These are phyloP conservation scores for Malthinus seriepunctatus DNA, from an alignment of 2,888 invertebrate species.

Conservation along the genomic window DNA sequence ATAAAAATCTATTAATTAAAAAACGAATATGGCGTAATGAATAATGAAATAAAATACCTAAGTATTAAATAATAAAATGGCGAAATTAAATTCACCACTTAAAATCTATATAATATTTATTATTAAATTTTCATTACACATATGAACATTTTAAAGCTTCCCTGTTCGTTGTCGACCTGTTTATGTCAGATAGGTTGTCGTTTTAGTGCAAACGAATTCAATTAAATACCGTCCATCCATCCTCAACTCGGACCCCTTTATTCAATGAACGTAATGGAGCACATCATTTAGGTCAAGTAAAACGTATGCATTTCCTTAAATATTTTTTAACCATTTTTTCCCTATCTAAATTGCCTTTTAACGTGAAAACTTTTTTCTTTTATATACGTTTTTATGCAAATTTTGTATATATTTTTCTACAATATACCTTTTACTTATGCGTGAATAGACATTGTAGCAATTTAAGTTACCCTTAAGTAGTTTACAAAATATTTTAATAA, in stretches of 20 bases:
- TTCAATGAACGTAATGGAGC: conserved; percentile 25
- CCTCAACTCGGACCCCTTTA: conserved; percentile 18
- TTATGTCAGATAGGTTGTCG: conserved; percentile 22
- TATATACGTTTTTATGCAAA: no score
- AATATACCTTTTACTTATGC: neutral
- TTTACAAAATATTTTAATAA: conserved; percentile 1
- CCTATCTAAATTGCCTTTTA: neutral
- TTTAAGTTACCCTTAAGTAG: neutral
- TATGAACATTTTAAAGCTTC: conserved; percentile 18
- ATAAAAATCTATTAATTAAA: no score
- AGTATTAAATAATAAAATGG: neutral
- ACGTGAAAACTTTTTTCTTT: neutral
- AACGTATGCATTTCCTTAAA: conserved; percentile 23
- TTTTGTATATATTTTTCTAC: neutral
- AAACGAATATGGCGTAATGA: no score
- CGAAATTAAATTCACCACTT: no score
- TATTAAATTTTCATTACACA: conserved; percentile 18
- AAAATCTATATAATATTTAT: neutral
- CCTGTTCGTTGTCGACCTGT: conserved; percentile 17
- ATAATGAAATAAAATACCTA: neutral
- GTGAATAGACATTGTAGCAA: conserved; percentile 1
- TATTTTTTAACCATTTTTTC: conserved; percentile 3
- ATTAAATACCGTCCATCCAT: conserved; percentile 25
- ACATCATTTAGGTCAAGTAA: conserved; percentile 24
- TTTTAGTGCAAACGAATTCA: conserved; percentile 23